Percentiles rank a stretch among this genome's conserved stretches.
Conservation (phyloP, 2,113 vertebrate genomes). For the Pogonocichla stellata region DNA sequence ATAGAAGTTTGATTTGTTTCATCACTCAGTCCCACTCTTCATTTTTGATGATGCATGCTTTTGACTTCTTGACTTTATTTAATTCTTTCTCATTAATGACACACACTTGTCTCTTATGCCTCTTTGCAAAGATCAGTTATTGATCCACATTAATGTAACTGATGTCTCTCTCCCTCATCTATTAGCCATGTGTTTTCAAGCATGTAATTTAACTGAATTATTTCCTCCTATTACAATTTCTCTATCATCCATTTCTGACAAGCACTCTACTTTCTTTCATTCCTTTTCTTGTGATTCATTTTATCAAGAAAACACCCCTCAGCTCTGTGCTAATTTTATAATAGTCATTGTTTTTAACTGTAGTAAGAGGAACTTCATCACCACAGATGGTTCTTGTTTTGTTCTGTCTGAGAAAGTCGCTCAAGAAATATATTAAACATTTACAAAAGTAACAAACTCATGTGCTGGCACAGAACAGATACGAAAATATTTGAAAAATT, state of each 20-base stretch:
- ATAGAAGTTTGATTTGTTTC: not conserved
- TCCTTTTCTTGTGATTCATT: not conserved
- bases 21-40: not conserved
- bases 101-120: not conserved
- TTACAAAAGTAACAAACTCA: not conserved
- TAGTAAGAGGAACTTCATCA: not conserved
- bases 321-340: not conserved
- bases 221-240: not conserved
- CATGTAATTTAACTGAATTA: slow-evolving; percentile 17
- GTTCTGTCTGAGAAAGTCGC: not conserved
- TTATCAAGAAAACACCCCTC: not conserved
- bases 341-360: not conserved
- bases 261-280: not conserved
- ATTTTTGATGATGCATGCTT: not conserved
- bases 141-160: slow-evolving; percentile 8
- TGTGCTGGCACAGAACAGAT: not conserved
- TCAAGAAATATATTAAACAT: not conserved
- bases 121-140: slow-evolving; percentile 18
- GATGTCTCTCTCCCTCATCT: not conserved
- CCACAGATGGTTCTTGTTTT: not conserved
- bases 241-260: slow-evolving; percentile 1
- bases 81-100: slow-evolving; percentile 12
- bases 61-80: slow-evolving; percentile 12
- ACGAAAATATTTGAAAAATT: not conserved
- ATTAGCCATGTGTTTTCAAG: slow-evolving; percentile 29